Base-by-base conservation (phyloP, 1,140 invertebrate genomes). In the Brachionus paranguensis region DNA sequence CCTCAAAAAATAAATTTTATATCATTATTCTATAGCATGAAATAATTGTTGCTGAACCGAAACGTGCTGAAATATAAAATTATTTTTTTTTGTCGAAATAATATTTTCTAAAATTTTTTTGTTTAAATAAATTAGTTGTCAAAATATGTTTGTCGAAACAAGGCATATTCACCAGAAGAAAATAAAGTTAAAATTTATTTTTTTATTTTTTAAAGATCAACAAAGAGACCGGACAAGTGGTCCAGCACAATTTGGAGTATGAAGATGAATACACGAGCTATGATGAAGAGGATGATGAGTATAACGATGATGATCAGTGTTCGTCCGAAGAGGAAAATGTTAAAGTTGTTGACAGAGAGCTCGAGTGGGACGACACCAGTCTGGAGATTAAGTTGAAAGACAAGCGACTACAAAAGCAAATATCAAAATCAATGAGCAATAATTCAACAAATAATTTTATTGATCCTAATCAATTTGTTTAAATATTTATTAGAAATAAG, bases 331-430 rank as follows among this genome's bases (percentile, higher is more conserved):
- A 81, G 41, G 78, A 81, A 17, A 53, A 41, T 29, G 17, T 24
- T 45, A 81, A 81, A 68, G 37, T 64, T 20, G 53, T 64, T 41
- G 78, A 81, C 17, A 41, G 78, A 41, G 78, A 81, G 33, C 29
- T 81, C 0, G 78, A 81, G 64, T 81, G 78, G 78, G 78, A 81
- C 43, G 78, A 81, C 27, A 81, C 78, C 10, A 81, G 53, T 64
- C 27, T 81, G 37, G 50, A 81, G 11, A 60, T 79, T n/a, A 79
- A 64, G 20, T 17, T 79, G 33, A 50, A 53, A 50, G 68, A 72
- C 14, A 72, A 76, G 33, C 17, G 47, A 72, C 24, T 72, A 76
- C 72, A 76, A 50, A 20, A 50, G n/a, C 43, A 76, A 76, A 20
- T 50, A 27, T 76, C 65, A 37, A 70, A 70, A 6, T 33, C 43